These are phyloP conservation scores for Xerus rutilus DNA, from an alignment of 2,797 vertebrate genomes.

Conservation along the genomic window DNA sequence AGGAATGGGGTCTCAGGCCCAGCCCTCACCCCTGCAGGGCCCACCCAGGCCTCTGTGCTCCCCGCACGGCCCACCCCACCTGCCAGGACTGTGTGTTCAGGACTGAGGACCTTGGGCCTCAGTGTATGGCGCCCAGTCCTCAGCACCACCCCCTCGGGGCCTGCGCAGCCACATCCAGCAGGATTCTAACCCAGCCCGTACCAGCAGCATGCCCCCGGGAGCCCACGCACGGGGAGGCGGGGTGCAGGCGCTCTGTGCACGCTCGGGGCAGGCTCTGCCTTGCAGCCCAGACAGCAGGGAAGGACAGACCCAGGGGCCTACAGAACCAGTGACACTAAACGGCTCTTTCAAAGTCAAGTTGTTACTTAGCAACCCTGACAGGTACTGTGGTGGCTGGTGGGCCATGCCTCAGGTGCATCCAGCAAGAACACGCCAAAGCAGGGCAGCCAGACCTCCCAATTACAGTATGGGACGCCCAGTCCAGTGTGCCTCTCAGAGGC, in stretches of 20 bases:
- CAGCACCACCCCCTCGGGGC: neutral
- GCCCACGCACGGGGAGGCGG: neutral
- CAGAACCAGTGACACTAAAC: neutral
- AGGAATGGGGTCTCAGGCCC: neutral
- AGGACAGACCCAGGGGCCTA: neutral
- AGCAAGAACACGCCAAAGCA: neutral
- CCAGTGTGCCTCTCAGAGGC: neutral
- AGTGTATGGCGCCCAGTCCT: neutral
- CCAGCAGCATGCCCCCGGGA: neutral
- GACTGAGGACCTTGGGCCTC: neutral
- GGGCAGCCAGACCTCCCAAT: neutral
- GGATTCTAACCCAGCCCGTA: neutral
- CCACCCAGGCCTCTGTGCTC: neutral
- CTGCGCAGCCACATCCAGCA: neutral
- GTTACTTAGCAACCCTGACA: slow-evolving; percentile 63
- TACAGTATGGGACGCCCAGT: neutral
- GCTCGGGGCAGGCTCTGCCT: no score
- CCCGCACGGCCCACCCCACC: no score
- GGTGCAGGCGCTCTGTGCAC: rapidly evolving
- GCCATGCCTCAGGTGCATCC: neutral
- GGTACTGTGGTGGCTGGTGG: neutral
- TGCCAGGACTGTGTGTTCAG: no score
- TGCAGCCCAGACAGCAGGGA: neutral
- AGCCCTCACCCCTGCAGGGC: neutral
- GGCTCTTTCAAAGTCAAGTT: slow-evolving; percentile 28